A percentile compares a stretch with the other conserved stretches of the same genome.
These are phyloP conservation scores for Polymixis lichenea DNA, from an alignment of 2,888 invertebrate genomes.

Conservation along the genomic window DNA sequence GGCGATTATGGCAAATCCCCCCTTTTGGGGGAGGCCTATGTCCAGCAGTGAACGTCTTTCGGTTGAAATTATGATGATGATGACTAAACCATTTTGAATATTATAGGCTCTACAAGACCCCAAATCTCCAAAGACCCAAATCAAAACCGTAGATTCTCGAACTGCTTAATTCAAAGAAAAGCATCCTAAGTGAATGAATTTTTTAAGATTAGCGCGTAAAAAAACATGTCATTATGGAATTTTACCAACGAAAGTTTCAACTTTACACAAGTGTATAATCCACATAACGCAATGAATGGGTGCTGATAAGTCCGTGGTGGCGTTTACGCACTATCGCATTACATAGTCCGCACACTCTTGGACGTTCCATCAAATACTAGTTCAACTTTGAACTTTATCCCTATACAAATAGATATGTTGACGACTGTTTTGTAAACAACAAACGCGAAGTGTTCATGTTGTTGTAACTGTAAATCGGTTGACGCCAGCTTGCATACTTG, in stretches of 20 bases:
- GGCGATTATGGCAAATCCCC: too few species aligned
- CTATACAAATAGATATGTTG: conserved; percentile 32
- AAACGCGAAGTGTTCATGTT: conserved; percentile 50
- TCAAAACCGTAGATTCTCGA: neutral
- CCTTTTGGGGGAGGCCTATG: too few species aligned
- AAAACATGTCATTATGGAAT: conserved; percentile 27
- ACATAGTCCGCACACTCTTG: conserved; percentile 41
- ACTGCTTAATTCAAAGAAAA: neutral
- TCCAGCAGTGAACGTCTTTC: too few species aligned
- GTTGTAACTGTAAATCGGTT: conserved; percentile 62
- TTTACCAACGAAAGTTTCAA: conserved; percentile 36
- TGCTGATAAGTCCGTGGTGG: conserved; percentile 26
- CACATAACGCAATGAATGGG: conserved; percentile 38
- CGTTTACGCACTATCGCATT: conserved; percentile 42
- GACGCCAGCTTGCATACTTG: conserved; percentile 70
- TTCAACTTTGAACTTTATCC: conserved; percentile 43
- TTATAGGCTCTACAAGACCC: too few species aligned
- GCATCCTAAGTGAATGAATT: too few species aligned
- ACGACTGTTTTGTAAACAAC: conserved; percentile 24
- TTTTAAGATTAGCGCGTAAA: neutral
- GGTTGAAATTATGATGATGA: too few species aligned
- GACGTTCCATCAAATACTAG: conserved; percentile 12
- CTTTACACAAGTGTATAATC: conserved; percentile 16
- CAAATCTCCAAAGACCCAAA: too few species aligned
- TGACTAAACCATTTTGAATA: neutral